Evolutionary conservation across 2,113 vertebrate genomes (phyloP).

Genomic region (Puffinus mauretanicus): DNA sequence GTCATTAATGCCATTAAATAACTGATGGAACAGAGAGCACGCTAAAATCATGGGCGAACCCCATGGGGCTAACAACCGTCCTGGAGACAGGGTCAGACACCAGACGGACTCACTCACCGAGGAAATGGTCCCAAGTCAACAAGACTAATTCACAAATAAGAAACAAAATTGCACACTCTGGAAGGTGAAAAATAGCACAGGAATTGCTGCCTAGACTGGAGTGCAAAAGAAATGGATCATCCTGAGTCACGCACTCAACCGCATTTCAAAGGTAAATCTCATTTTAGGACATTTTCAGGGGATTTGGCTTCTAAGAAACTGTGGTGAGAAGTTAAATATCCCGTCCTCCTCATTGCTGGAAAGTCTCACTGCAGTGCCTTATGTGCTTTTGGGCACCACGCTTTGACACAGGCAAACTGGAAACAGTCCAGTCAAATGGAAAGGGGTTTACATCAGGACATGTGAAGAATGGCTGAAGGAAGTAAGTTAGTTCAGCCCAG

Average conservation of each 20-base stretch:
- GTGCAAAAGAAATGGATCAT: background rate
- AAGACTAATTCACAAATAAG: background rate
- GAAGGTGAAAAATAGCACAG: background rate
- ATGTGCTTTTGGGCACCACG: accelerated
- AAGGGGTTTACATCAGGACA: background rate
- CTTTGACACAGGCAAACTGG: background rate
- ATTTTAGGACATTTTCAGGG: background rate
- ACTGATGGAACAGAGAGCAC: background rate
- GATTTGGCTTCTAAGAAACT: background rate
- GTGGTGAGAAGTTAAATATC: background rate
- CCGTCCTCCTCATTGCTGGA: accelerated
- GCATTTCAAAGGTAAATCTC: background rate
- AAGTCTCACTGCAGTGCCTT: background rate
- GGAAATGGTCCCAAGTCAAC: background rate
- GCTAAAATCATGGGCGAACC: background rate
- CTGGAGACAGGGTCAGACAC: background rate
- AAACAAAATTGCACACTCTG: background rate
- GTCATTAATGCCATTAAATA: background rate
- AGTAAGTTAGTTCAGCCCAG: background rate
- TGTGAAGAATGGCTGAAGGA: background rate
- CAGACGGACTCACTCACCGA: background rate
- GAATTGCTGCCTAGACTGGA: background rate
- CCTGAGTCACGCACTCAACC: accelerated
- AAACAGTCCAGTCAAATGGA: background rate
- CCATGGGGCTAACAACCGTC: background rate